Evolutionary conservation across 53 echinoderm and acorn worm species (phyloP).

Genomic region (Temnopleurus reevesii): DNA sequence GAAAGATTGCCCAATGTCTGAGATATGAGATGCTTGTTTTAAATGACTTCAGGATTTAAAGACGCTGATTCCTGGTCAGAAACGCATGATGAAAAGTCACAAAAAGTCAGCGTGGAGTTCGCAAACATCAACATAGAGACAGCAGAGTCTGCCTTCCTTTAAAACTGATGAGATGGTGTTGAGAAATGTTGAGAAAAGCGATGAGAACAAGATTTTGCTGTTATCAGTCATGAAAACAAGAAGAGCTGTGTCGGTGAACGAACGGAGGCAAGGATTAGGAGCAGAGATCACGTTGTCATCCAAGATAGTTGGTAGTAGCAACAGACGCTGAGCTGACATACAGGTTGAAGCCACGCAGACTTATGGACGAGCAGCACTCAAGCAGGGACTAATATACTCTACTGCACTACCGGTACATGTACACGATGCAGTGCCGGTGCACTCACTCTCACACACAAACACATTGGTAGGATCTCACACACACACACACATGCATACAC

Average conservation of each 20-base stretch:
- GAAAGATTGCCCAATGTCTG: not conserved
- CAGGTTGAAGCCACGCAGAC: not conserved
- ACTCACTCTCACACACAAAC: not conserved
- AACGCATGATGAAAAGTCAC: not conserved
- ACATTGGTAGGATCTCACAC: not conserved
- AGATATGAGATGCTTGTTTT: not conserved
- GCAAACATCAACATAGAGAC: no score
- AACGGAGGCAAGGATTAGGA: not conserved
- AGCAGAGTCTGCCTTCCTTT: not conserved
- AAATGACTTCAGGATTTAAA: not conserved
- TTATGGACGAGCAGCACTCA: not conserved
- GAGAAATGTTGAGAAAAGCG: no score
- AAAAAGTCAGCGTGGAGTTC: not conserved
- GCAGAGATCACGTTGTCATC: not conserved
- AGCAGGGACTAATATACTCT: conserved; percentile 5
- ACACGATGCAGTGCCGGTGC: not conserved
- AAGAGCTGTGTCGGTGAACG: not conserved
- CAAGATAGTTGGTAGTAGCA: not conserved
- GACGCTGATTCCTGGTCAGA: not conserved
- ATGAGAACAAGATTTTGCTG: not conserved
- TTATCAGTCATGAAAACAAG: not conserved
- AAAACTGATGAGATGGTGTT: not conserved
- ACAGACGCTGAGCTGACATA: not conserved
- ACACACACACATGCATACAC: not conserved
- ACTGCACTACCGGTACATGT: not conserved